Evolutionary conservation across 1,140 invertebrate genomes (phyloP).

Genomic region (Leptinotarsa texana): DNA sequence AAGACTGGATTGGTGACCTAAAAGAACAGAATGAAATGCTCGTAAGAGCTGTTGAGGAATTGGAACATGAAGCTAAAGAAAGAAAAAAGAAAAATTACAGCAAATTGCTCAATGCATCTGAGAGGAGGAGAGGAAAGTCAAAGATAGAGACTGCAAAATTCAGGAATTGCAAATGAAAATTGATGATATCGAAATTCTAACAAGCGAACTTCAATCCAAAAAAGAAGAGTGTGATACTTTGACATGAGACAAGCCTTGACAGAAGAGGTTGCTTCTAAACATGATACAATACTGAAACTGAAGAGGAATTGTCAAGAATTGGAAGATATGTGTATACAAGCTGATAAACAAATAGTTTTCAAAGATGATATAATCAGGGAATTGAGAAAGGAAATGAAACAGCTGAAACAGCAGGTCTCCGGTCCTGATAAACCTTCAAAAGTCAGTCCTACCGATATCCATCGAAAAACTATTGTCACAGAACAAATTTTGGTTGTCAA

Average conservation of each 20-base stretch:
- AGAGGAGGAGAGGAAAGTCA: conserved; percentile 31
- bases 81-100: conserved; percentile 56
- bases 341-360: conserved; percentile 57
- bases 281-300: conserved; percentile 55
- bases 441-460: background rate
- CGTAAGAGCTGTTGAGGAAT: conserved; percentile 60
- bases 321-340: conserved; percentile 57
- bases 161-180: conserved; percentile 31
- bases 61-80: conserved; percentile 60
- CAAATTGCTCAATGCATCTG: conserved; percentile 46
- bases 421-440: conserved; percentile 32
- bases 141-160: conserved; percentile 33
- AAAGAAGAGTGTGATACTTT: conserved; percentile 37
- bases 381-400: conserved; percentile 59
- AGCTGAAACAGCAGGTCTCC: conserved; percentile 44
- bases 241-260: conserved; percentile 58
- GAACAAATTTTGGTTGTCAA: conserved; percentile 36
- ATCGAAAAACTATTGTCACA: background rate
- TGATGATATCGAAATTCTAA: conserved; percentile 29
- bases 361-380: conserved; percentile 62
- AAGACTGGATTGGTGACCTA: conserved; percentile 62
- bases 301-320: conserved; percentile 55
- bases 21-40: conserved; percentile 63
- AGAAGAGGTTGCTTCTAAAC: conserved; percentile 59
- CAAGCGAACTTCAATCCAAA: conserved; percentile 33